These are phyloP conservation scores for Lordiphosa andalusiaca DNA, from an alignment of 2,888 invertebrate species.

Conservation along the genomic window DNA sequence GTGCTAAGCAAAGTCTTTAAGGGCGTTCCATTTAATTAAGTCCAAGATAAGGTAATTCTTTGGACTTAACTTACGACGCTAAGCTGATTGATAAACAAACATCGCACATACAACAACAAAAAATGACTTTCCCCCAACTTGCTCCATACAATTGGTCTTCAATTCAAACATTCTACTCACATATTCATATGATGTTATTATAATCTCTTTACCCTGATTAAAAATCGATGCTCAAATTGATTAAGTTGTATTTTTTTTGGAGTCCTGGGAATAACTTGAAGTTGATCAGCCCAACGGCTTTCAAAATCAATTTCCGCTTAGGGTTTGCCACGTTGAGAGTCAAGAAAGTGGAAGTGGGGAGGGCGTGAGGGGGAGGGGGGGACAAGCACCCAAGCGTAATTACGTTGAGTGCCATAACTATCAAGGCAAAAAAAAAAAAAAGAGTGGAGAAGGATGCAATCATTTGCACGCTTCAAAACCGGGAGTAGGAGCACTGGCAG, in stretches of 20 bases:
- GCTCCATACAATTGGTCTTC: no score
- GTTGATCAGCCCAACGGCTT: slow-evolving; percentile 56
- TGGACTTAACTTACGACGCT: no score
- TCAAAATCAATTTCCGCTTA: slow-evolving; percentile 67
- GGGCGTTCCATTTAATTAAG: no score
- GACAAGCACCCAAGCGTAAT: slow-evolving; percentile 36
- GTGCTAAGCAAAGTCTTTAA: no score
- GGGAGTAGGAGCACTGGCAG: background rate
- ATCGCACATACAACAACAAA: no score
- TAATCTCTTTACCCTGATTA: background rate
- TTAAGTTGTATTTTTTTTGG: slow-evolving; percentile 22
- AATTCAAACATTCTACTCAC: no score
- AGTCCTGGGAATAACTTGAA: slow-evolving; percentile 11
- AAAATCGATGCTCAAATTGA: slow-evolving; percentile 34
- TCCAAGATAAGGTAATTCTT: no score
- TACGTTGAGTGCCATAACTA: slow-evolving; percentile 55
- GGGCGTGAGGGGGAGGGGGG: background rate
- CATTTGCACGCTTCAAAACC: slow-evolving; percentile 47
- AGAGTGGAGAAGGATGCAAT: slow-evolving; percentile 52
- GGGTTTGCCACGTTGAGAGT: slow-evolving; percentile 25
- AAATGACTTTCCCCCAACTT: no score
- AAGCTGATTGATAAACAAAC: no score
- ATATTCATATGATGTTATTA: no score
- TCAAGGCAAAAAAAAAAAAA: slow-evolving; percentile 1
- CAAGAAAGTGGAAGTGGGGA: background rate